Conservation (phyloP, 2,113 vertebrate species). For the human region GRCh38 chr3:152657001-152657500, state of each 20-base stretch:
- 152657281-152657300: neutral
- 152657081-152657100: slow-evolving; percentile 5
- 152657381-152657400: neutral
- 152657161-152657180: slow-evolving; percentile 8
- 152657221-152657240: neutral
- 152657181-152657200: neutral
- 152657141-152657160: neutral
- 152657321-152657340: neutral
- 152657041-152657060: neutral
- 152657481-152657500: neutral
- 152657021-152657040: neutral
- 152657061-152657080: neutral
- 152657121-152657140: neutral
- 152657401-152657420: neutral
- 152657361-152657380: neutral
- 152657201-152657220: neutral
- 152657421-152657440: neutral
- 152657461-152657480: neutral
- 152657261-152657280: slow-evolving; percentile 59
- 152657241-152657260: slow-evolving; percentile 1
- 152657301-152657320: neutral
- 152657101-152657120: neutral
- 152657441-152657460: neutral
- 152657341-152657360: neutral
- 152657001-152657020: neutral